phyloP scores from a whole-genome alignment of 2,113 vertebrate genomes.

The Nerophis lumbriciformis region DNA sequence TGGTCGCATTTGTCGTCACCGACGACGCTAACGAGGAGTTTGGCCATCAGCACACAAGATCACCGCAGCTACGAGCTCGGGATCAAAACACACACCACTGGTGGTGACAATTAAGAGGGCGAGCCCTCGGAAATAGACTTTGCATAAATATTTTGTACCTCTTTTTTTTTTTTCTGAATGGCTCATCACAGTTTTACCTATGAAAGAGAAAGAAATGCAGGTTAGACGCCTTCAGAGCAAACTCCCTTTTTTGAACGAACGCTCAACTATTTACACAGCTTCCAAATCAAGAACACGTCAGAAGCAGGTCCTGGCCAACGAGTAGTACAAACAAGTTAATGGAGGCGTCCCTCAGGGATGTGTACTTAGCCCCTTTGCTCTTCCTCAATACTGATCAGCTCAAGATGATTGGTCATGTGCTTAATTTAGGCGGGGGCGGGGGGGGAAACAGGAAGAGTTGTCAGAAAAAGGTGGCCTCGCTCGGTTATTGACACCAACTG shows the following conservation, averaged over 20 bases:
- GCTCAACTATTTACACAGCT: slow-evolving; percentile 54
- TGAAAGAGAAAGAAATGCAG: too few relatives aligned
- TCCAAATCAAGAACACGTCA: slow-evolving; percentile 18
- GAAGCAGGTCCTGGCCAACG: neutral
- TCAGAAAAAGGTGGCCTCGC: slow-evolving; percentile 13
- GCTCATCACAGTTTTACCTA: slow-evolving; percentile 19
- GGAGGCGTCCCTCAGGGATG: slow-evolving; percentile 17
- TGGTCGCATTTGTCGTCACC: slow-evolving; percentile 10
- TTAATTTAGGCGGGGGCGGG: too few relatives aligned
- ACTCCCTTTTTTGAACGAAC: slow-evolving; percentile 41
- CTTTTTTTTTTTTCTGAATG: slow-evolving; percentile 25
- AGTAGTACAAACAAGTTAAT: neutral
- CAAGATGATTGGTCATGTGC: neutral
- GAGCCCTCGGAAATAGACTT: slow-evolving; percentile 34
- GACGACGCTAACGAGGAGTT: slow-evolving; percentile 2
- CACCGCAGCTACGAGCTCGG: too few relatives aligned
- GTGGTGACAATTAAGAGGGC: slow-evolving; percentile 15
- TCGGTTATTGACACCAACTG: slow-evolving; percentile 39
- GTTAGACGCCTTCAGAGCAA: neutral
- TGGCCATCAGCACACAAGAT: neutral
- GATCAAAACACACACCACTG: neutral
- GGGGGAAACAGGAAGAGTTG: neutral
- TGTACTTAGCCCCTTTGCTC: slow-evolving; percentile 15
- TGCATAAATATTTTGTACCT: slow-evolving; percentile 57
- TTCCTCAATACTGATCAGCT: neutral